A percentile compares a stretch with the other conserved stretches of the same genome.
phyloP scores from a whole-genome alignment of 2,113 vertebrate genomes.

The Colaptes auratus region DNA sequence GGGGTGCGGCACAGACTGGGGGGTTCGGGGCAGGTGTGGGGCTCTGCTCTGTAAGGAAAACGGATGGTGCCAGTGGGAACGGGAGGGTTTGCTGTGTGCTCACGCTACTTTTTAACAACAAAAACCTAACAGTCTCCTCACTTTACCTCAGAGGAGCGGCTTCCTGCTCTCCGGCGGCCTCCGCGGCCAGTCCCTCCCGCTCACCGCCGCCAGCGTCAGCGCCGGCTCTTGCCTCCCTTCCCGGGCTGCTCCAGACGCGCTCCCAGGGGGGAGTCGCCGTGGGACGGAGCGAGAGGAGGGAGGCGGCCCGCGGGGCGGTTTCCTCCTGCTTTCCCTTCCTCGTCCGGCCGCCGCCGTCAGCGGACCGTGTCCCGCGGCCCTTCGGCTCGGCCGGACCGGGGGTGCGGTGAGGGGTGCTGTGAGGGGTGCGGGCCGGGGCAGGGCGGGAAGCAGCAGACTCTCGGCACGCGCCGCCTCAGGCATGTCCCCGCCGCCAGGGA shows the following conservation, averaged over 20 bases:
- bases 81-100: background rate
- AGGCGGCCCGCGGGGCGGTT: background rate
- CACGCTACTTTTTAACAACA: background rate
- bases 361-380: background rate
- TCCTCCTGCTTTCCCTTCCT: background rate
- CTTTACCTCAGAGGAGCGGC: background rate
- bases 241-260: background rate
- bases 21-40: fast-evolving
- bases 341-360: background rate
- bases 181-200: background rate
- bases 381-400: too few species aligned
- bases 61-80: fast-evolving
- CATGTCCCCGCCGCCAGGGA: background rate
- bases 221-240: background rate
- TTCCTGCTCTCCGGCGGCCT: fast-evolving
- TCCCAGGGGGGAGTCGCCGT: background rate
- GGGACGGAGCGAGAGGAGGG: background rate
- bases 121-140: background rate
- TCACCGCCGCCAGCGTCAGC: too few species aligned
- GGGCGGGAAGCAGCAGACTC: background rate
- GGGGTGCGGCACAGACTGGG: too few species aligned
- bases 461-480: background rate
- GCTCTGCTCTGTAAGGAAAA: background rate
- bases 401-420: too few species aligned
- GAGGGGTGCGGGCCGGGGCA: background rate